Base-by-base conservation (phyloP, 2,797 vertebrate genomes). In the Alfaro cultratus region DNA sequence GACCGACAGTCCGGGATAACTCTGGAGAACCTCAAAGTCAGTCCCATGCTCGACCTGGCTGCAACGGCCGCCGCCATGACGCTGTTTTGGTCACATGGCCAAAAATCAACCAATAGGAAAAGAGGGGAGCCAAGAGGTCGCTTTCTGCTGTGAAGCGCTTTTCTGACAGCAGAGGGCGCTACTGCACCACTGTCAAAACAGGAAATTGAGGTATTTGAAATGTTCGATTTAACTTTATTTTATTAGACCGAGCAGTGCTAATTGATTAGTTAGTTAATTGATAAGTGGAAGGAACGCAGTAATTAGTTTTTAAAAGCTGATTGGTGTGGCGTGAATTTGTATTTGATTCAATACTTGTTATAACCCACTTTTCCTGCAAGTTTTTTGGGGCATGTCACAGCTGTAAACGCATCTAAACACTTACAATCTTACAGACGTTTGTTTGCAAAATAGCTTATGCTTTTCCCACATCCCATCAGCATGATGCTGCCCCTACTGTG, bases 61-160 rank as follows among this genome's bases (percentile, higher is more conserved):
- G 92, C 93, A 75, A 91, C 90, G 26, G 94, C 87, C 5, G 94
- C 94, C 91, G 96, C 96, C 96, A 96, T 96, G 76, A 70, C 87
- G 88, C 75, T 95, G 91, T 94, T 96, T 77, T 94, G 83, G 64
- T 96, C 95, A 96, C 92, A 46, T 93, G 94, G 29, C 0, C 3
- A 0, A 5, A 5, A 7, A 11, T 2, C 3, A 43, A 49, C 95
- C 92, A 95, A 95, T 95, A 75, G 64, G n/a, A 87, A 67, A 73
- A 62, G 1, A 75, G 75, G 8, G 1, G 4, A 0, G 12, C 0
- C 0, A 5, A 1, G 1, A 6, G 0, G 36, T 47, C 53, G 45
- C 39, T 10, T 1, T 0, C 0, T n/a, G 12, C 31, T 80, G 85
- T 62, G 13, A 67, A 29, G 62, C 1, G 0, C 5, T 13, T 5